Conservation (phyloP, 2,888 invertebrate genomes). For the Synanthedon andrenaeformis region DNA sequence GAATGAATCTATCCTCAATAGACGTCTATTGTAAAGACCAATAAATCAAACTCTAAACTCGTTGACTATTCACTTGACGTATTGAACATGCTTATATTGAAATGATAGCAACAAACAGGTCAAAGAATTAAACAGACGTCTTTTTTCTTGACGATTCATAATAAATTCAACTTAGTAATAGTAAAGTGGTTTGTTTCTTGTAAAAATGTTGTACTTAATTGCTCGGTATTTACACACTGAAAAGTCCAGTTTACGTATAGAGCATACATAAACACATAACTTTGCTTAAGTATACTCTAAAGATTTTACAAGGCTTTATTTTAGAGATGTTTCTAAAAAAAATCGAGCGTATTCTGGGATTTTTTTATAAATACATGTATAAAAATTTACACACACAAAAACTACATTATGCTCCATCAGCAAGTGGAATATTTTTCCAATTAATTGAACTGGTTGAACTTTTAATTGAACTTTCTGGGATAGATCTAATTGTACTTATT, state of each 20-base stretch:
- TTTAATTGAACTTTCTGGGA: no score
- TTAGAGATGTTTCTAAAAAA: no score
- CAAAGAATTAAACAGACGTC: slow-evolving; percentile 5
- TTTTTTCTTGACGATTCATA: background rate
- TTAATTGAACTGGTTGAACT: no score
- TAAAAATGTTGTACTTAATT: background rate
- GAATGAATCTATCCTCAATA: slow-evolving; percentile 16
- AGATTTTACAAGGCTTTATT: no score
- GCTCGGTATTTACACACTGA: background rate
- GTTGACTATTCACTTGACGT: slow-evolving; percentile 16
- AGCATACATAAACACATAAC: no score
- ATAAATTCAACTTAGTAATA: background rate
- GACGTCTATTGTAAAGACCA: slow-evolving; percentile 17
- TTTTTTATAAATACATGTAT: no score
- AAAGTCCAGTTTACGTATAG: background rate
- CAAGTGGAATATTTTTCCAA: no score
- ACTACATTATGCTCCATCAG: no score
- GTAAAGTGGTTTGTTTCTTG: background rate
- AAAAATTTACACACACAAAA: no score
- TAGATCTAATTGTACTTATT: no score
- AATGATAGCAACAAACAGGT: slow-evolving; percentile 6
- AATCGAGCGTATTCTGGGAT: no score
- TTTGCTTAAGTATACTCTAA: no score
- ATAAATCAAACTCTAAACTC: slow-evolving; percentile 23
- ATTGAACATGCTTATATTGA: slow-evolving; percentile 12